Percentiles rank a stretch among this genome's conserved stretches.
phyloP scores from a whole-genome alignment of 2,113 vertebrate species.

The Sigmodon hispidus region DNA sequence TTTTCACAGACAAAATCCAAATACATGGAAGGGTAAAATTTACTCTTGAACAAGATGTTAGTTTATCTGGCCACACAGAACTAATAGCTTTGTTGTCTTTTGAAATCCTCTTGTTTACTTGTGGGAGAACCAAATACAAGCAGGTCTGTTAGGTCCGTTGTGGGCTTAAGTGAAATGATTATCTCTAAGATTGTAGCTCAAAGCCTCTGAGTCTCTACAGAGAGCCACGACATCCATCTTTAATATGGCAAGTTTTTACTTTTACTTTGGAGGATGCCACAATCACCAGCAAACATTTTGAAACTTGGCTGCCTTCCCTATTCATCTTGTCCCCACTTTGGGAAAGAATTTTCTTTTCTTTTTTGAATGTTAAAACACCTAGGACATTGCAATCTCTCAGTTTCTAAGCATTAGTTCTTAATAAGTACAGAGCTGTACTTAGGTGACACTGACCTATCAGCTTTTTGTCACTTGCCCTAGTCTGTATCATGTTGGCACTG shows the following conservation, averaged over 20 bases:
- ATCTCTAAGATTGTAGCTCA: background rate
- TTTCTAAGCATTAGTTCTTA: conserved; percentile 43
- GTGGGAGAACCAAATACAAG: background rate
- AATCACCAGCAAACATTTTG: conserved; percentile 27
- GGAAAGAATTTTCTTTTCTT: background rate
- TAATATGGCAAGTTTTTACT: background rate
- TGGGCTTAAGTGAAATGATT: conserved; percentile 21
- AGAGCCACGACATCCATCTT: background rate
- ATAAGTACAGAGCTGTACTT: background rate
- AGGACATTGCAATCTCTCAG: background rate
- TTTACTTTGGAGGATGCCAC: background rate
- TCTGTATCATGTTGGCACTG: conserved; percentile 45
- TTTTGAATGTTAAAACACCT: conserved; percentile 37
- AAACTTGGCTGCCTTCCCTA: conserved; percentile 42
- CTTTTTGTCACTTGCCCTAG: conserved; percentile 53
- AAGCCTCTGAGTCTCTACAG: background rate
- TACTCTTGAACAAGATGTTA: background rate
- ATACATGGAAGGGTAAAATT: background rate
- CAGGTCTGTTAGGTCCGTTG: background rate
- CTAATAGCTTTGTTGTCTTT: background rate
- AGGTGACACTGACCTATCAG: conserved; percentile 61
- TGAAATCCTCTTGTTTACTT: background rate
- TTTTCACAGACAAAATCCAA: background rate
- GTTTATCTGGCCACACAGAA: background rate
- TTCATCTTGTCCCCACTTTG: conserved; percentile 37